phyloP scores from a whole-genome alignment of 2,888 invertebrate species.

The Cynaeus angustus region DNA sequence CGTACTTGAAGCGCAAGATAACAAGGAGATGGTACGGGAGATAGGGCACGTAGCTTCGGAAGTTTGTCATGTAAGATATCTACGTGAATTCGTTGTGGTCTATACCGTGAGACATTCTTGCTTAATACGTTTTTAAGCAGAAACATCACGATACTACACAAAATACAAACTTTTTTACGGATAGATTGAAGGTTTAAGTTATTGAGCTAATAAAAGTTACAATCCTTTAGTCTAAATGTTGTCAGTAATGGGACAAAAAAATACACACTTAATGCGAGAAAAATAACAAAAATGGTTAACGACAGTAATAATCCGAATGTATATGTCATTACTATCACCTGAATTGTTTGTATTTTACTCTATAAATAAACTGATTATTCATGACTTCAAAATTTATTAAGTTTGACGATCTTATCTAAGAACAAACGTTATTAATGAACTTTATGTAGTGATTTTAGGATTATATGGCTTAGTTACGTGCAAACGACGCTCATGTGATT shows the following conservation, averaged over 20 bases:
- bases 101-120: not conserved
- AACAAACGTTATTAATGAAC: conserved; percentile 9
- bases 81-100: not conserved
- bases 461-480: not conserved
- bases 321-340: not conserved
- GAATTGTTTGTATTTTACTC: not conserved
- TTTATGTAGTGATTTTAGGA: conserved; percentile 8
- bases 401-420: conserved; percentile 7
- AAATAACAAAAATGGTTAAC: not conserved
- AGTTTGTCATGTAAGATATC: not conserved
- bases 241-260: too few species aligned
- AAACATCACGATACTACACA: not conserved
- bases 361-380: conserved; percentile 4
- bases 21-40: not conserved
- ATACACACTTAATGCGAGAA: not conserved
- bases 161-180: too few species aligned
- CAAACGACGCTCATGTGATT: not conserved
- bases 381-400: conserved; percentile 3
- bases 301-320: not conserved
- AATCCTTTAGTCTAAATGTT: too few species aligned
- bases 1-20: not conserved
- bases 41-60: not conserved
- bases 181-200: too few species aligned
- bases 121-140: not conserved
- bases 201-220: too few species aligned